phyloP scores from a whole-genome alignment of 2,113 vertebrate genomes.

The Mus pahari region DNA sequence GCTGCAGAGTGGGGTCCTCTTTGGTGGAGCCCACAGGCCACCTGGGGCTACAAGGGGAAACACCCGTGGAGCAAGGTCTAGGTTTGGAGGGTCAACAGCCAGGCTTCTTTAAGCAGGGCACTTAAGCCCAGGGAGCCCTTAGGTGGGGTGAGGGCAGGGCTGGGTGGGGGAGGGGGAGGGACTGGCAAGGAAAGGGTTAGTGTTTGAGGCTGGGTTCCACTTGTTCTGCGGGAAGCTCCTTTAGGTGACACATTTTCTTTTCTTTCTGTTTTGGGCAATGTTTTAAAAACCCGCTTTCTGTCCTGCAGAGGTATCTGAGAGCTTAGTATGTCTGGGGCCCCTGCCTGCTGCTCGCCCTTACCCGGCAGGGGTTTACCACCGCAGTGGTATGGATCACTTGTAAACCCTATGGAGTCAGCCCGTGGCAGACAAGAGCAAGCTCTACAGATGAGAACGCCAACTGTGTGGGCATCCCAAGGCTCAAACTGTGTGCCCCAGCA shows the following conservation, averaged over 20 bases:
- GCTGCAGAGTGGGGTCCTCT: slow-evolving; percentile 66
- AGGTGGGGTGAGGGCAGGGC: slow-evolving; percentile 12
- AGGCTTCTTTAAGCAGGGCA: slow-evolving; percentile 81
- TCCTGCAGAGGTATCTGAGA: slow-evolving; percentile 65
- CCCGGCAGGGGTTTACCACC: background rate
- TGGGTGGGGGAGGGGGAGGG: slow-evolving; percentile 41
- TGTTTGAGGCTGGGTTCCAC: slow-evolving; percentile 59
- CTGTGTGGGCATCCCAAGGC: background rate
- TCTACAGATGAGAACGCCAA: background rate
- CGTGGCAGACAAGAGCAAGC: slow-evolving; percentile 36
- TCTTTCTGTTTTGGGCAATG: background rate
- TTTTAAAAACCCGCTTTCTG: slow-evolving; percentile 65
- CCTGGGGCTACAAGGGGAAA: slow-evolving; percentile 62
- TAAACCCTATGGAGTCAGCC: slow-evolving; percentile 37
- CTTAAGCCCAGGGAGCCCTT: slow-evolving; percentile 74
- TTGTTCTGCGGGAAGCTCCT: slow-evolving; percentile 46
- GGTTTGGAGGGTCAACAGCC: slow-evolving; percentile 78
- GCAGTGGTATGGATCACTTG: slow-evolving; percentile 16
- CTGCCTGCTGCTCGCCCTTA: slow-evolving; percentile 17
- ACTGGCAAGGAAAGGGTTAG: slow-evolving; percentile 11
- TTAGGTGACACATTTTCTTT: slow-evolving; percentile 12
- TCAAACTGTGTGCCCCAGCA: background rate
- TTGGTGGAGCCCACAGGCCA: slow-evolving; percentile 69
- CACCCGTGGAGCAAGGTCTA: slow-evolving; percentile 51
- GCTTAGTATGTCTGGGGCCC: background rate